Percentiles rank a stretch among this genome's conserved stretches.
Evolutionary conservation across 2,797 vertebrate species (phyloP).

Genomic region (Mus spretus): DNA sequence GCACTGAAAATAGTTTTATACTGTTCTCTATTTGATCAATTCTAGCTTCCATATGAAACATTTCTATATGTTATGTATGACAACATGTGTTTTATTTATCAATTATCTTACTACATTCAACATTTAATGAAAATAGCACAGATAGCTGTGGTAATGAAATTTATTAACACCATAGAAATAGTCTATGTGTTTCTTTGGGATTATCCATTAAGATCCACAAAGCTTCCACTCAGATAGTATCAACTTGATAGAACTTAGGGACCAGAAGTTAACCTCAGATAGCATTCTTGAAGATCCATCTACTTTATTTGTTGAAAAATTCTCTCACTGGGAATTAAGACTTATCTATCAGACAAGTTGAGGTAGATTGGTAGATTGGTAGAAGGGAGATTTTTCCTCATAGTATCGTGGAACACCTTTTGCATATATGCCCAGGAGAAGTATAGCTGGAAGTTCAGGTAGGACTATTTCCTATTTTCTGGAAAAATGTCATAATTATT

Average conservation of each 20-base stretch:
- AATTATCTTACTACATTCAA: background rate
- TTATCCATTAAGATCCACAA: background rate
- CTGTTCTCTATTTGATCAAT: background rate
- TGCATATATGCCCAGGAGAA: background rate
- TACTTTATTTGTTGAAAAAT: background rate
- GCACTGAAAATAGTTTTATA: background rate
- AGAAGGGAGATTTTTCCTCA: background rate
- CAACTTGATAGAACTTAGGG: background rate
- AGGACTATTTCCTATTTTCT: background rate
- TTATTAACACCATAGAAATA: background rate
- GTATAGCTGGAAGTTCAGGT: background rate
- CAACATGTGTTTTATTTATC: background rate
- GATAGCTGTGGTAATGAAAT: background rate
- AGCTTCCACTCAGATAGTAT: background rate
- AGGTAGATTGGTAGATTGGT: no score
- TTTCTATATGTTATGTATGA: background rate
- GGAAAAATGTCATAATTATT: background rate
- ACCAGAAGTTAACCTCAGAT: background rate
- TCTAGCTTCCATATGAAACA: background rate
- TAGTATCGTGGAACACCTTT: background rate
- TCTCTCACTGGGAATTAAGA: background rate
- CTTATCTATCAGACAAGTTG: no score
- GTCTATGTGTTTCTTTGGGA: background rate
- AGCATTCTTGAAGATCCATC: background rate
- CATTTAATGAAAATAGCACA: conserved; percentile 1